A percentile compares a stretch with the other conserved stretches of the same genome.
phyloP scores from a whole-genome alignment of 2,113 vertebrate genomes.

The Connochaetes taurinus region DNA sequence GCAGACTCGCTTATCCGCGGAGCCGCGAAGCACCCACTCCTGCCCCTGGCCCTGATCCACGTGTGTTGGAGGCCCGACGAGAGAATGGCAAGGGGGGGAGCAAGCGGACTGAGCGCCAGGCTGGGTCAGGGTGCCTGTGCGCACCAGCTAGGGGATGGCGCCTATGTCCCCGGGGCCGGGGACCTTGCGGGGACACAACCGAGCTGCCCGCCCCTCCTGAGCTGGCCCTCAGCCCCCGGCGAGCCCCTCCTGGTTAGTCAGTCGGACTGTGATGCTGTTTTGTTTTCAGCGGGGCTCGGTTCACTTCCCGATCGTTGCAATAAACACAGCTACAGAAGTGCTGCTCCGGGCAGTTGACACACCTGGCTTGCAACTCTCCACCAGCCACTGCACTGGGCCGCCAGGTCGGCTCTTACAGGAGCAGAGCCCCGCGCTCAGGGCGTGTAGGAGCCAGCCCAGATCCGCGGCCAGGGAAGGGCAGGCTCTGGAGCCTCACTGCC shows the following conservation, averaged over 20 bases:
- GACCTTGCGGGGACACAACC: too few species aligned
- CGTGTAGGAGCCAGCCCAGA: too few species aligned
- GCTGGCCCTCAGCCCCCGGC: not conserved
- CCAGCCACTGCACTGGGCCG: not conserved
- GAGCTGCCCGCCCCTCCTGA: not conserved
- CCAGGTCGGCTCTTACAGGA: too few species aligned
- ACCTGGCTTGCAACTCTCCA: not conserved
- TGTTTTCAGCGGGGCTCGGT: not conserved
- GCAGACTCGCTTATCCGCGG: rapidly evolving
- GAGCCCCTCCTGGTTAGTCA: not conserved
- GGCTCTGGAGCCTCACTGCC: not conserved
- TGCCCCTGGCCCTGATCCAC: rapidly evolving
- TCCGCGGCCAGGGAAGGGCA: not conserved
- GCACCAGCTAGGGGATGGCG: not conserved
- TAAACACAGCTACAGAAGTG: not conserved
- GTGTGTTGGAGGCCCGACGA: not conserved
- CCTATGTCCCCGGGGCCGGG: rapidly evolving
- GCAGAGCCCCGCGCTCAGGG: not conserved
- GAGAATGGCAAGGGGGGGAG: not conserved
- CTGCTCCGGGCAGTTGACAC: not conserved
- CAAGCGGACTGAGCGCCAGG: not conserved
- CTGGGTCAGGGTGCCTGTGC: not conserved
- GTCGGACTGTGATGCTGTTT: rapidly evolving
- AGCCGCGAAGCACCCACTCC: too few species aligned
- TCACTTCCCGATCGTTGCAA: too few species aligned